Conservation (phyloP, 1,140 invertebrate species). For the Drosophila nigromelanica region DNA sequence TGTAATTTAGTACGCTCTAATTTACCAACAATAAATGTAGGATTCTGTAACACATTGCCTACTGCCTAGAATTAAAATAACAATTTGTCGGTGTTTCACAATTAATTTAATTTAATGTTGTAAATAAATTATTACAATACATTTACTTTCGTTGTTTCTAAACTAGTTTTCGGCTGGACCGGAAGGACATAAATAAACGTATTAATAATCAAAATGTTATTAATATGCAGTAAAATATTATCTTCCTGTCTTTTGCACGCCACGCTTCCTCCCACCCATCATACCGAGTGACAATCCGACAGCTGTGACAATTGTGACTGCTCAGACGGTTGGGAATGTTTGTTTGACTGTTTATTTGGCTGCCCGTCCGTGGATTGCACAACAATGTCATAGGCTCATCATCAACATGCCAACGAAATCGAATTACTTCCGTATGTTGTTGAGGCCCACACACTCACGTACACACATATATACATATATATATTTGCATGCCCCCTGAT, state of each 20-base stretch:
- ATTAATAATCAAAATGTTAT: conserved; percentile 22
- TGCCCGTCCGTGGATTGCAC: conserved; percentile 35
- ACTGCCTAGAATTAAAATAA: background rate
- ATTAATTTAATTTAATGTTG: conserved; percentile 16
- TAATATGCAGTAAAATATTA: conserved; percentile 8
- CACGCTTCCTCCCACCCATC: background rate
- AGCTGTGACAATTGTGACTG: conserved; percentile 28
- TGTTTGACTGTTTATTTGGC: conserved; percentile 36
- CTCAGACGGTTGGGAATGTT: conserved; percentile 39
- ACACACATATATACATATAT: background rate
- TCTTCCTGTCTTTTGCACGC: background rate
- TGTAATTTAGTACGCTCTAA: conserved; percentile 10
- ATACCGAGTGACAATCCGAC: conserved; percentile 4
- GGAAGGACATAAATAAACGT: conserved; percentile 1
- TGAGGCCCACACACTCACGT: conserved; percentile 30
- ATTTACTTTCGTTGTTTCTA: background rate
- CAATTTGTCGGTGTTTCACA: conserved; percentile 5
- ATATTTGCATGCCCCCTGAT: background rate
- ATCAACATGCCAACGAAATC: conserved; percentile 68
- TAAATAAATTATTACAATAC: conserved; percentile 10
- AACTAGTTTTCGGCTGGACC: conserved; percentile 9
- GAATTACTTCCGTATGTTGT: conserved; percentile 77
- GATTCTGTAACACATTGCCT: background rate
- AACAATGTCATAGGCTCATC: conserved; percentile 67
- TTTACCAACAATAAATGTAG: background rate